These are phyloP conservation scores for Salvelinus namaycush DNA, from an alignment of 2,113 vertebrate species.

Conservation along the genomic window DNA sequence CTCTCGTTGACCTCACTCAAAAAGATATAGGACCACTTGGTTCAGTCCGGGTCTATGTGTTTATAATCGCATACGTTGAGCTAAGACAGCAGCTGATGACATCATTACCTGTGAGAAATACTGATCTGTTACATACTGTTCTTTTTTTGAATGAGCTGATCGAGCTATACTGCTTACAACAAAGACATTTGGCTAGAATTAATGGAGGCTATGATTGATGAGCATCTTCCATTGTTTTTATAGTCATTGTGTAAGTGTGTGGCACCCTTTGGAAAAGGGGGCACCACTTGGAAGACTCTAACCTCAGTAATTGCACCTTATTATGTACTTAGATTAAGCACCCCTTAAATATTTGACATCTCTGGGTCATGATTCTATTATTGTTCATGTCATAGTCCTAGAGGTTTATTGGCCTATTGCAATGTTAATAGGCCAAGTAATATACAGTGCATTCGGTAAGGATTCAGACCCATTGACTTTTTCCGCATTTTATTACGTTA, in stretches of 20 bases:
- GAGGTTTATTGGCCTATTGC: neutral
- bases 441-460: no score
- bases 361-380: neutral
- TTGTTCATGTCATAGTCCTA: neutral
- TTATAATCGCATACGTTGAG: no score
- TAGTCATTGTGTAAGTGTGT: neutral
- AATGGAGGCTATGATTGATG: neutral
- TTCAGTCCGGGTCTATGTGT: no score
- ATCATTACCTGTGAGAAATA: no score
- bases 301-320: neutral
- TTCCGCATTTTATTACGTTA: no score
- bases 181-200: no score
- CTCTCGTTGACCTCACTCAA: neutral
- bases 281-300: neutral
- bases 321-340: slow-evolving; percentile 7
- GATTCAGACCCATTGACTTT: no score
- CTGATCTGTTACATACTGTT: no score
- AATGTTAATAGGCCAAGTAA: neutral
- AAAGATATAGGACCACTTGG: no score
- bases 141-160: no score
- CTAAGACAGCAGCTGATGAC: no score
- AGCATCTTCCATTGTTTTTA: neutral
- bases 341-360: neutral
- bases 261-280: neutral
- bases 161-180: no score